Percentiles rank a stretch among this genome's conserved stretches.
Evolutionary conservation across 2,113 vertebrate species (phyloP).

Genomic region (Psephotus haematonotus): DNA sequence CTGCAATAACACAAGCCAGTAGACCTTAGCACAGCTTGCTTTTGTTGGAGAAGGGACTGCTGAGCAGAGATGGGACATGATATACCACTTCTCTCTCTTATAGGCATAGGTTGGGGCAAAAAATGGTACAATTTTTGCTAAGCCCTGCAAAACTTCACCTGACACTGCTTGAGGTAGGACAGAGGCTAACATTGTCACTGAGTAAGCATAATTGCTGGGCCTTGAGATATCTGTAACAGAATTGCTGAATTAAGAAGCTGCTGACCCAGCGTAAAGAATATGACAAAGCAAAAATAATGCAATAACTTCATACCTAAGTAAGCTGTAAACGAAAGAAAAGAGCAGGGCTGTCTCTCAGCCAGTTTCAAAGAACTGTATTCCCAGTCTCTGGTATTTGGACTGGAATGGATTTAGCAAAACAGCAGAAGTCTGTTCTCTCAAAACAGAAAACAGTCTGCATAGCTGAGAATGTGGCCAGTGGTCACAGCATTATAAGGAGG

Average conservation of each 20-base stretch:
- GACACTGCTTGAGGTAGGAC: neutral
- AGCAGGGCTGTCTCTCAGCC: neutral
- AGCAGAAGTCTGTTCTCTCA: neutral
- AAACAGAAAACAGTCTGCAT: neutral
- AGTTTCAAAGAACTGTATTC: neutral
- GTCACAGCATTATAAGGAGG: neutral
- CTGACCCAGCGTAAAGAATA: slow-evolving; percentile 46
- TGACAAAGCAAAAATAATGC: slow-evolving; percentile 30
- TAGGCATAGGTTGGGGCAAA: neutral
- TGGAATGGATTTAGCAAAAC: neutral
- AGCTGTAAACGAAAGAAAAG: slow-evolving; percentile 1
- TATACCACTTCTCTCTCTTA: neutral
- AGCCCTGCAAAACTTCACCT: slow-evolving; percentile 4
- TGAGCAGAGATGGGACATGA: neutral
- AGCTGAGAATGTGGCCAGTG: neutral
- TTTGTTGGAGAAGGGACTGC: neutral
- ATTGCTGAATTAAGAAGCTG: slow-evolving; percentile 48
- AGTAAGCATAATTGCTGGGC: neutral
- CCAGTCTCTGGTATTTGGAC: neutral
- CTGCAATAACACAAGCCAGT: neutral
- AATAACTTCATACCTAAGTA: neutral
- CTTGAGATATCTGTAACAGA: slow-evolving; percentile 35
- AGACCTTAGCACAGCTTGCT: neutral
- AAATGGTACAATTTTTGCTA: neutral
- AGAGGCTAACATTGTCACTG: neutral